Percentiles rank a stretch among this genome's conserved stretches.
Conservation (phyloP, 2,113 vertebrate species). For the Hymenochirus boettgeri region DNA sequence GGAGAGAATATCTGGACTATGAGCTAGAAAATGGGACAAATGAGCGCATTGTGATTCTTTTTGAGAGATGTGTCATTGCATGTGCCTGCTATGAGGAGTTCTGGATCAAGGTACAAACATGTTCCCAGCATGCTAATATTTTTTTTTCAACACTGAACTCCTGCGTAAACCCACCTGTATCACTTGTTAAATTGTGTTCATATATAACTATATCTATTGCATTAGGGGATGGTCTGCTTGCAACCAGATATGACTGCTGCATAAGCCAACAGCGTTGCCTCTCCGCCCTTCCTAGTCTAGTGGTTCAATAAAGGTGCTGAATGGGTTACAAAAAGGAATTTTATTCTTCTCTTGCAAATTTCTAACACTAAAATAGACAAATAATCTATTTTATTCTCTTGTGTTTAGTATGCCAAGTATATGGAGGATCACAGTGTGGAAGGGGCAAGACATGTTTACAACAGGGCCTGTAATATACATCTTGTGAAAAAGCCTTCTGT, state of each 20-base stretch:
- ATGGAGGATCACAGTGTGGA: slow-evolving; percentile 95
- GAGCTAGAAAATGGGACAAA: slow-evolving; percentile 96
- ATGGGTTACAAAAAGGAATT: slow-evolving; percentile 99
- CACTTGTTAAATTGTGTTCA: slow-evolving; percentile 98
- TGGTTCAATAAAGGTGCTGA: slow-evolving; percentile 99
- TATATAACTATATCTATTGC: slow-evolving; percentile 99
- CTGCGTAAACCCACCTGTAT: slow-evolving; percentile 93
- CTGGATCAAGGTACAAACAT: slow-evolving; percentile 90
- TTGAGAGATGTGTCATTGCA: slow-evolving; percentile 97
- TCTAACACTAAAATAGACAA: slow-evolving; percentile 65
- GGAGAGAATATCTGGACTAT: slow-evolving; percentile 98
- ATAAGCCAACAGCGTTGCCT: slow-evolving; percentile 99
- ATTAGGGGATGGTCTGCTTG: slow-evolving; percentile 99
- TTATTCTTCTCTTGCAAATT: slow-evolving; percentile 94
- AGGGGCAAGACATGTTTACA: slow-evolving; percentile 91
- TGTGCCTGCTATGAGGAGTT: slow-evolving; percentile 99
- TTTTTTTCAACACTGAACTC: slow-evolving; percentile 74
- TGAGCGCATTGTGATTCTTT: slow-evolving; percentile 94
- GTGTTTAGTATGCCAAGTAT: slow-evolving; percentile 94
- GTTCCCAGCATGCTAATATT: slow-evolving; percentile 46
- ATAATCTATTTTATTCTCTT: slow-evolving; percentile 66
- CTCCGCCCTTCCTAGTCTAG: slow-evolving; percentile 99
- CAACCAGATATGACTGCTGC: slow-evolving; percentile 99
- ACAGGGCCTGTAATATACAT: slow-evolving; percentile 90
- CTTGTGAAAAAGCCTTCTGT: slow-evolving; percentile 90